phyloP scores from a whole-genome alignment of 23 tunicate genomes.

The Styela plicata region DNA sequence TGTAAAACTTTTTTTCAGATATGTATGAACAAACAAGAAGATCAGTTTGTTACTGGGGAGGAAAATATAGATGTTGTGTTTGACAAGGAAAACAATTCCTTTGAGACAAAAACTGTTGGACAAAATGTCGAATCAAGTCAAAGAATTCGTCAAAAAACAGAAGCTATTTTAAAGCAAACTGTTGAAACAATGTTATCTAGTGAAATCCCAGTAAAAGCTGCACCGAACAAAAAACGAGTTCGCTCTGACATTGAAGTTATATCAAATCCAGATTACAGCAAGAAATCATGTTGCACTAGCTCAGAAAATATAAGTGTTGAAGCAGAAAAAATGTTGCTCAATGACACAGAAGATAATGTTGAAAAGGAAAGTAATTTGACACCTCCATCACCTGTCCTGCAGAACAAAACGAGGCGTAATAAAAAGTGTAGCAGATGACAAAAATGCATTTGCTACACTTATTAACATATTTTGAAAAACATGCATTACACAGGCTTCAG shows the following conservation, averaged over 20 bases:
- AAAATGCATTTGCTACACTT: too few species aligned
- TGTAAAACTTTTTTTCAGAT: too few species aligned
- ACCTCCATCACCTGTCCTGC: constrained; percentile 28
- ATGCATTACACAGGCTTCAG: too few species aligned
- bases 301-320: background rate
- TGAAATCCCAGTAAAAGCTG: constrained; percentile 4
- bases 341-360: background rate
- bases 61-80: background rate
- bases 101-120: background rate
- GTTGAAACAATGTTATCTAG: constrained; percentile 2
- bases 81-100: background rate
- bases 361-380: background rate
- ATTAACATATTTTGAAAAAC: too few species aligned
- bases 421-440: too few species aligned
- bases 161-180: background rate
- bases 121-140: background rate
- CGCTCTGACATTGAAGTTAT: background rate
- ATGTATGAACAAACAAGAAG: too few species aligned
- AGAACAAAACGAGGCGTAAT: constrained; percentile 1
- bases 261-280: background rate
- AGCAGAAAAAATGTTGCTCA: background rate
- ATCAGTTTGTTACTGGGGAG: too few species aligned
- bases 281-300: background rate
- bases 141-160: background rate
- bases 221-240: constrained; percentile 4